A percentile compares a stretch with the other conserved stretches of the same genome.
Conservation (phyloP, 2,888 invertebrate genomes). For the Slavum lentiscoides region DNA sequence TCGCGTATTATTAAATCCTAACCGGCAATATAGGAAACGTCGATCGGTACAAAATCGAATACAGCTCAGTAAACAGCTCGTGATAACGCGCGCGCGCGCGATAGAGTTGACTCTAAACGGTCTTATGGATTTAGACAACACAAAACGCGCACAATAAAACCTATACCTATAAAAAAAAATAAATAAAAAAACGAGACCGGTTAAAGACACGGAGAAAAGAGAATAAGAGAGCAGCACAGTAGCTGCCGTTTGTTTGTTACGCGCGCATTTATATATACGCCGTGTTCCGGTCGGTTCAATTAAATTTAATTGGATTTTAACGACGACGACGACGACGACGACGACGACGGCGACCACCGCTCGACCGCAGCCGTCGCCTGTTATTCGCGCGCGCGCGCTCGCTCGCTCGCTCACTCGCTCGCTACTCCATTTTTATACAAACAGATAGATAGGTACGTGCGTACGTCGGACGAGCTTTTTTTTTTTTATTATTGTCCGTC, state of each 20-base stretch:
- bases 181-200: neutral
- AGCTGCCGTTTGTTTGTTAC: conserved; percentile 10
- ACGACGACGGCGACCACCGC: no score
- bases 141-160: neutral
- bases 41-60: no score
- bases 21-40: no score
- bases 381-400: conserved; percentile 16
- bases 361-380: conserved; percentile 14
- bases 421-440: conserved; percentile 28
- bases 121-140: conserved; percentile 4
- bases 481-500: conserved; percentile 36
- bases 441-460: neutral
- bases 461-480: conserved; percentile 39
- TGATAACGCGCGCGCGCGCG: no score
- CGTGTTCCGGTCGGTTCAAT: conserved; percentile 50
- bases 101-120: no score
- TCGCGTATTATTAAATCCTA: no score
- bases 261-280: conserved; percentile 27
- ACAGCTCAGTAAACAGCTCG: no score
- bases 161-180: neutral
- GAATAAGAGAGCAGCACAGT: no score
- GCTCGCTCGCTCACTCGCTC: neutral
- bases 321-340: conserved; percentile 21
- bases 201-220: no score
- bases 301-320: conserved; percentile 54